Conservation (phyloP, 2,113 vertebrate genomes). For the Pelmatolapia mariae region DNA sequence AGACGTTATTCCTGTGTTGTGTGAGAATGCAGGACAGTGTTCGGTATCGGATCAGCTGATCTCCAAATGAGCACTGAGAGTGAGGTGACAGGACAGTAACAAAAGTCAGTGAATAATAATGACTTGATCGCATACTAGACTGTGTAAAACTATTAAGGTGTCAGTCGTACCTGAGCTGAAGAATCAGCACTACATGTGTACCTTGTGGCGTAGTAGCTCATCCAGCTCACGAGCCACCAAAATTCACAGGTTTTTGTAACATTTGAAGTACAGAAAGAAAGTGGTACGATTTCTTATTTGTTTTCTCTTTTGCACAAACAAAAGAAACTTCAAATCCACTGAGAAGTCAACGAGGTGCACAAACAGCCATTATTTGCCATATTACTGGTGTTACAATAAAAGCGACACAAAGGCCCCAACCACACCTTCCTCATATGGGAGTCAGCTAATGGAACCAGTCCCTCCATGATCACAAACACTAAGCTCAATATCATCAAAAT, state of each 20-base stretch:
- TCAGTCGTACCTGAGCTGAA: not conserved
- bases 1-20: not conserved
- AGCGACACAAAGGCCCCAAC: not conserved
- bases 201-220: rapidly evolving
- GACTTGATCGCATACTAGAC: not conserved
- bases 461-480: not conserved
- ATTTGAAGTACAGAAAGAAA: not conserved
- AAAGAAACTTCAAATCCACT: not conserved
- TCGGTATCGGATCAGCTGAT: not conserved
- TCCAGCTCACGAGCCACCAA: not conserved
- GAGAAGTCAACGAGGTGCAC: rapidly evolving
- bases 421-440: not conserved
- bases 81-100: not conserved
- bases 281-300: not conserved
- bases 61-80: not conserved
- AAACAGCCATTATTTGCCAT: not conserved
- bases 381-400: not conserved
- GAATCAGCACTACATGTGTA: not conserved
- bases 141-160: not conserved
- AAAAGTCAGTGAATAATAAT: not conserved
- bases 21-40: not conserved
- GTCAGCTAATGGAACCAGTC: not conserved
- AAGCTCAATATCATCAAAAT: not conserved
- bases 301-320: not conserved
- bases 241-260: not conserved